phyloP scores from a whole-genome alignment of 64 coral and sea anemone genomes.

The Stichodactyla mertensii region DNA sequence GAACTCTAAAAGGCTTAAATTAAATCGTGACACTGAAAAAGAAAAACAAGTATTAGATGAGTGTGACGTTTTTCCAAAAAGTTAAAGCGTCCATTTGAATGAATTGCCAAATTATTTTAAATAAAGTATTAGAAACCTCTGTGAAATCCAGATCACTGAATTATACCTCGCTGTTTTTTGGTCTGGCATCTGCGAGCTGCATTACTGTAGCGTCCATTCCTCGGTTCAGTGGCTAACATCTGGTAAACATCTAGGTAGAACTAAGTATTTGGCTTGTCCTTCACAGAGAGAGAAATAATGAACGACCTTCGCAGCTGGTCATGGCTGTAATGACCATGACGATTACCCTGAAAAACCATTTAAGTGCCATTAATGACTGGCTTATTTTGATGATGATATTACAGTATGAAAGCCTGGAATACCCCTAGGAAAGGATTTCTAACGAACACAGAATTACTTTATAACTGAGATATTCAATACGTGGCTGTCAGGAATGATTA shows the following conservation, averaged over 20 bases:
- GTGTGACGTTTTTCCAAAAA: too few species aligned
- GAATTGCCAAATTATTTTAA: too few species aligned
- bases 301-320: neutral
- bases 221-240: neutral
- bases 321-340: neutral
- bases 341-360: slow-evolving; percentile 19
- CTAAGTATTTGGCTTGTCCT: neutral
- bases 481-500: neutral
- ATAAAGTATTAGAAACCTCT: too few species aligned
- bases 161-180: neutral
- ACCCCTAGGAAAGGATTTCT: neutral
- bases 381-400: neutral
- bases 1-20: too few species aligned
- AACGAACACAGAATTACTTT: neutral
- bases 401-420: neutral
- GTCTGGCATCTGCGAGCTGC: neutral
- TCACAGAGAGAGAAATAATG: neutral
- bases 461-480: neutral
- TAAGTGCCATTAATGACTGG: neutral
- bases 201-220: neutral
- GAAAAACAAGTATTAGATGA: too few species aligned
- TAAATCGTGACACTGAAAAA: too few species aligned
- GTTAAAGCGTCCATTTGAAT: too few species aligned
- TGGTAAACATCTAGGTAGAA: neutral
- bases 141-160: neutral